Percentiles rank a stretch among this genome's conserved stretches.
These are phyloP conservation scores for Amblyraja radiata DNA, from an alignment of 2,797 vertebrate genomes.

Conservation along the genomic window DNA sequence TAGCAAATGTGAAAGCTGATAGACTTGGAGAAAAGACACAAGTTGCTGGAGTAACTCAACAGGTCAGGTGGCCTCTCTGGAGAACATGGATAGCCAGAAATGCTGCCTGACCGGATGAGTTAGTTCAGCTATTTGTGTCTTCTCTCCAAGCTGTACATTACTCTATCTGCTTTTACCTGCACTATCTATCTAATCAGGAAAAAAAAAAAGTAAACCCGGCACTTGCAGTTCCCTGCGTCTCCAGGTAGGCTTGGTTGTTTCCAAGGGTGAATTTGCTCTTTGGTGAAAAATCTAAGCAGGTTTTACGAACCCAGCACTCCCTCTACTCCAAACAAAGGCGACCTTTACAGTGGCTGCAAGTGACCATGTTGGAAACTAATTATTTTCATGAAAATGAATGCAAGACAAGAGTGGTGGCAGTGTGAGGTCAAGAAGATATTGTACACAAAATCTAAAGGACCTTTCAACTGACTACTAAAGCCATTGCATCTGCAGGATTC, in stretches of 20 bases:
- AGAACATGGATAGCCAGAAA: too few species aligned
- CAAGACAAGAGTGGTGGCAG: neutral
- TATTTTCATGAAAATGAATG: neutral
- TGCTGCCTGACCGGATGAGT: too few species aligned
- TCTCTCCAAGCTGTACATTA: too few species aligned
- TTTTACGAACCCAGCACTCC: neutral
- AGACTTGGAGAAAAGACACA: too few species aligned
- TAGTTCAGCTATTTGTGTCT: too few species aligned
- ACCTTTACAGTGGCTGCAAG: neutral
- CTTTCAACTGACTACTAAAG: neutral
- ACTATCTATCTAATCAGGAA: too few species aligned
- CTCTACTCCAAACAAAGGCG: neutral
- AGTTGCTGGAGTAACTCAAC: too few species aligned
- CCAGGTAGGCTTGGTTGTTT: neutral
- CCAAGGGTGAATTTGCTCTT: neutral
- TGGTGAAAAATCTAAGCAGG: neutral
- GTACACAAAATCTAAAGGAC: neutral
- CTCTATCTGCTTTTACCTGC: too few species aligned
- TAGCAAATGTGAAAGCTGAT: neutral
- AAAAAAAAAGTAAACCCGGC: too few species aligned
- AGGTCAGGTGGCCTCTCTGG: too few species aligned
- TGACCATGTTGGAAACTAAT: constrained; percentile 14
- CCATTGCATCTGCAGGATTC: neutral
- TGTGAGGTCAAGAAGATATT: neutral
- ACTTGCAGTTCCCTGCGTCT: too few species aligned